phyloP scores from a whole-genome alignment of 2,113 vertebrate species.

The Dryoscopus gambensis region DNA sequence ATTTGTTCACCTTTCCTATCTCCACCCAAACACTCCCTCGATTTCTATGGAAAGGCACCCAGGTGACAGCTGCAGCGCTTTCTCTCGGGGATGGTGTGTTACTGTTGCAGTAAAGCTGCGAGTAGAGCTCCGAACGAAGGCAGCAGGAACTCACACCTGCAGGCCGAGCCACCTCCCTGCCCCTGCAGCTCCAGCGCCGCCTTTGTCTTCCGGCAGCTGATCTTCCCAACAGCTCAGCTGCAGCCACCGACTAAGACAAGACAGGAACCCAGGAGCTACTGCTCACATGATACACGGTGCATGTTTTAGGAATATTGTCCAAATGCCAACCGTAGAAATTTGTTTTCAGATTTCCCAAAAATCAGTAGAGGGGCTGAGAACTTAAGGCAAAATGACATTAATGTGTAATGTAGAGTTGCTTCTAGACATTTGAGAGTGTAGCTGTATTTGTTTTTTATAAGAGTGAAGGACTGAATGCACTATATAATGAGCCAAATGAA shows the following conservation, averaged over 20 bases:
- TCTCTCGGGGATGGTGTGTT: neutral
- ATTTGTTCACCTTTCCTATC: neutral
- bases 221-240: neutral
- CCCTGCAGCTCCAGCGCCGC: neutral
- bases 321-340: neutral
- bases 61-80: neutral
- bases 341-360: neutral
- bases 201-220: neutral
- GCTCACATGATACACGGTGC: neutral
- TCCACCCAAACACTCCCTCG: accelerated
- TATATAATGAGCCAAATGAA: neutral
- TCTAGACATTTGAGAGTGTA: neutral
- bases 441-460: neutral
- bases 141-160: neutral
- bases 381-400: neutral
- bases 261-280: neutral
- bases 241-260: neutral
- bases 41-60: neutral
- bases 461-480: neutral
- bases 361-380: neutral
- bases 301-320: neutral
- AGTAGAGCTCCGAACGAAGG: neutral
- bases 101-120: too few relatives aligned
- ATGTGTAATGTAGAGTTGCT: neutral
- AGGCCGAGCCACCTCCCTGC: neutral